Evolutionary conservation across 30 jellyfish, hydroid and myxozoan genomes (phyloP), one percentile per base, ranked within the genome.

Genomic region (Aurelia aurita): DNA sequence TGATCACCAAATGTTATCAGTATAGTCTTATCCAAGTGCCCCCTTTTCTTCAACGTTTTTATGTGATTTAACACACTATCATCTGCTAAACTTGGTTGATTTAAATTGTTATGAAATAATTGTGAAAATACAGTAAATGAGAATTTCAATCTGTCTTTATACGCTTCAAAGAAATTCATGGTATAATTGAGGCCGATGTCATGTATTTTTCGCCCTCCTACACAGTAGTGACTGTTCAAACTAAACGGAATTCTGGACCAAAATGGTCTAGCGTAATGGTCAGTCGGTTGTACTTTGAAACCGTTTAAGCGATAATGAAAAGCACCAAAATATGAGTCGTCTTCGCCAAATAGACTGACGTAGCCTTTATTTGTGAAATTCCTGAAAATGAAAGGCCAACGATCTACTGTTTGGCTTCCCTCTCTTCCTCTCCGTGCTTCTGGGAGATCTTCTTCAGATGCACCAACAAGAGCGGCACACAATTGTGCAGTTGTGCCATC

Each of bases 321-420:
- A 0, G 96, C 8, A n/a, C 87, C 94, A 77, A 0, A 39, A 8
- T 0, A 8, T 8, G 94, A 72, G 60, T 85, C 89, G 34, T 86
- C 96, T 69, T 91, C 98, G 3, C 79, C 13, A 49, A 16, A 91
- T 69, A 85, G 18, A 2, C 95, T 91, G 18, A 65, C 82, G 47
- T 77, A 91, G 12, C 96, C 94, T 28, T 47, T 54, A 21, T 58
- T 63, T 14, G 77, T 53, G 80, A 76, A 69, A 21, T 91, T 85
- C 71, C 79, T 91, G 82, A 91, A 91, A 28, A 91, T 78, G 70
- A 88, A 88, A 11, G 97, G 97, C 97, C 97, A 88, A 5, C 74
- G 31, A 62, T 88, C 97, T 18, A 88, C 93, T 5, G 54, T 0
- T 27, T 72, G 15, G 27, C 86, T 61, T 10, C 59, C 82, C 18